A percentile compares a stretch with the other conserved stretches of the same genome.
These are phyloP conservation scores for Gisinianus flammeolus DNA, from an alignment of 2,888 invertebrate species.

Conservation along the genomic window DNA sequence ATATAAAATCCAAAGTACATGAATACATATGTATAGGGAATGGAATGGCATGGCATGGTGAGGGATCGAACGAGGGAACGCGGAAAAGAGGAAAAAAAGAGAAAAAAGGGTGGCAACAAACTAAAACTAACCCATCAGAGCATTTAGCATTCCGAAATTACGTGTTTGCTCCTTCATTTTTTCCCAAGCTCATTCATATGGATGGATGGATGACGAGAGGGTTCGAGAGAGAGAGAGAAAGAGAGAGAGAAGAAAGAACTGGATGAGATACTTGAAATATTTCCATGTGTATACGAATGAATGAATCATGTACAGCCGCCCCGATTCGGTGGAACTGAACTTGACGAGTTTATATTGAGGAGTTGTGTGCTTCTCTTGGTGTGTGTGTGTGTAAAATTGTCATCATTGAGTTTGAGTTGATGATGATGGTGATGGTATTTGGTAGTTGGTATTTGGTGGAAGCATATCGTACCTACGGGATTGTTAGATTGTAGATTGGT, in stretches of 20 bases:
- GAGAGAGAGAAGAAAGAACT: background rate
- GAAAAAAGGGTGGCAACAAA: no score
- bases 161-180: background rate
- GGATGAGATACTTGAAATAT: background rate
- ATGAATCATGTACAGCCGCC: no score
- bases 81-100: background rate
- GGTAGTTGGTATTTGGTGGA: background rate
- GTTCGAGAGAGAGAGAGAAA: conserved; percentile 4
- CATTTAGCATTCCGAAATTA: background rate
- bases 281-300: no score
- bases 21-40: no score
- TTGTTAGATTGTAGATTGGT: conserved; percentile 8
- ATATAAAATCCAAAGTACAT: no score
- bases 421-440: background rate
- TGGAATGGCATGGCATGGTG: no score
- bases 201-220: background rate
- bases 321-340: no score
- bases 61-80: no score
- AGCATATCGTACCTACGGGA: background rate
- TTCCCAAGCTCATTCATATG: background rate
- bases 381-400: background rate
- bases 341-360: no score
- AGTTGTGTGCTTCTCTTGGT: no score
- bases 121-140: no score
- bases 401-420: background rate